These are phyloP conservation scores for Pristis pectinata DNA, from an alignment of 2,797 vertebrate genomes.

Conservation along the genomic window DNA sequence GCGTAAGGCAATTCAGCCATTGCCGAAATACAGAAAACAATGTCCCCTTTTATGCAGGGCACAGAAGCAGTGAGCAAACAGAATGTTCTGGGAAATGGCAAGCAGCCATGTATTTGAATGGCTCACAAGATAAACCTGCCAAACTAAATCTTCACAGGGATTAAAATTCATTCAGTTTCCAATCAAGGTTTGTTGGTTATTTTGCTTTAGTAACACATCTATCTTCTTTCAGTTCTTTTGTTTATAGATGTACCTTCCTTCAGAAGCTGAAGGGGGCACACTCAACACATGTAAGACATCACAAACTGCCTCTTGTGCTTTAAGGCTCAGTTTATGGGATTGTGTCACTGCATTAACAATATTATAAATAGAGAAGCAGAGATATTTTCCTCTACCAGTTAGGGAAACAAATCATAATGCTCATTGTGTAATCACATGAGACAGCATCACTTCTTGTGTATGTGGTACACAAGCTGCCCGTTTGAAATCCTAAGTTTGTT, in stretches of 20 bases:
- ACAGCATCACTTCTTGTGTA: neutral
- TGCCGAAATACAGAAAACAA: conserved; percentile 45
- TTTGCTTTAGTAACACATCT: conserved; percentile 29
- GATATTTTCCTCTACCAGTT: conserved; percentile 1
- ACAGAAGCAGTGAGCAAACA: conserved; percentile 43
- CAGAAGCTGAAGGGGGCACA: neutral
- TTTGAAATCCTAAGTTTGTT: neutral
- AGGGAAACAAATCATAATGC: conserved; percentile 14
- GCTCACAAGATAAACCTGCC: conserved; percentile 18
- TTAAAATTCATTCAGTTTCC: conserved; percentile 37
- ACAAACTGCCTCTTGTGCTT: neutral
- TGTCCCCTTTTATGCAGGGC: conserved; percentile 47
- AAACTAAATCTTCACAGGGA: conserved; percentile 41
- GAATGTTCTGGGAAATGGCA: conserved; percentile 48
- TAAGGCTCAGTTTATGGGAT: conserved; percentile 21
- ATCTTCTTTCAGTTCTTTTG: conserved; percentile 1
- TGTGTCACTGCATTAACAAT: neutral
- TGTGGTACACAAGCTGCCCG: neutral
- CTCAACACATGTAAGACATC: conserved; percentile 22
- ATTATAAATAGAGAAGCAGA: neutral
- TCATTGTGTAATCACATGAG: neutral
- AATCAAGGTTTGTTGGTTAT: conserved; percentile 31
- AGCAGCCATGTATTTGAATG: conserved; percentile 45
- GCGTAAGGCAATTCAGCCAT: conserved; percentile 44
- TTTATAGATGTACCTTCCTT: neutral